phyloP scores from a whole-genome alignment of 2,797 vertebrate genomes.

The Lerista edwardsae region DNA sequence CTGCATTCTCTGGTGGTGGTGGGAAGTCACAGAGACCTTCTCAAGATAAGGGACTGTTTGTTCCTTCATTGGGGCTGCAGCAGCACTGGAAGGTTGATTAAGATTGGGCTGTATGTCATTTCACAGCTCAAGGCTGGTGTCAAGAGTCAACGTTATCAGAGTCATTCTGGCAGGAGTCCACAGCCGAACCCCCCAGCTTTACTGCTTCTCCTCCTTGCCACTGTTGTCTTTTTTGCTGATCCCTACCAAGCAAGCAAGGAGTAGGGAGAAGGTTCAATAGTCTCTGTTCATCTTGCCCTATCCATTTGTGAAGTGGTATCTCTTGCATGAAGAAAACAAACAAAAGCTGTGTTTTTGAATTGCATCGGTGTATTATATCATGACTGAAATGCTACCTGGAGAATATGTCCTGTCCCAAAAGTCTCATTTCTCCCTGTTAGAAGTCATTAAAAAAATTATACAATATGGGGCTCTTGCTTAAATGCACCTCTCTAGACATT shows the following conservation, averaged over 20 bases:
- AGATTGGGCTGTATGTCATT: too few relatives aligned
- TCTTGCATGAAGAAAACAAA: constrained; percentile 58
- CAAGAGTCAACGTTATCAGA: background rate
- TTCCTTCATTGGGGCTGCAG: too few relatives aligned
- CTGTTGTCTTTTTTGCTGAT: background rate
- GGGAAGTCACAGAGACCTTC: too few relatives aligned
- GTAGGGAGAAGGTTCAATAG: background rate
- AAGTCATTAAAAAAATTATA: constrained; percentile 4
- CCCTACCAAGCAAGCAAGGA: background rate
- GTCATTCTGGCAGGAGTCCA: background rate
- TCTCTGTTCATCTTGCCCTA: background rate
- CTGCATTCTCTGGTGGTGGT: too few relatives aligned
- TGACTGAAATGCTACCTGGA: background rate
- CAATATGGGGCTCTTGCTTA: background rate
- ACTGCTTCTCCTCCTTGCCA: background rate
- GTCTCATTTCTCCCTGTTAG: constrained; percentile 5
- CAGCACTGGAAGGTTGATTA: too few relatives aligned
- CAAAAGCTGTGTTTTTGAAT: constrained; percentile 27
- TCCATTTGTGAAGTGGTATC: background rate
- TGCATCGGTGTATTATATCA: constrained; percentile 1
- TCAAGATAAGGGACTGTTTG: too few relatives aligned
- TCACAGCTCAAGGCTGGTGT: background rate
- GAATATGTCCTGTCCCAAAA: constrained; percentile 11
- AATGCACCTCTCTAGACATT: constrained; percentile 8
- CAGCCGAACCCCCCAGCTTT: too few relatives aligned